Evolutionary conservation across 2,888 invertebrate species (phyloP).

Genomic region (Trissolcus japonicus): DNA sequence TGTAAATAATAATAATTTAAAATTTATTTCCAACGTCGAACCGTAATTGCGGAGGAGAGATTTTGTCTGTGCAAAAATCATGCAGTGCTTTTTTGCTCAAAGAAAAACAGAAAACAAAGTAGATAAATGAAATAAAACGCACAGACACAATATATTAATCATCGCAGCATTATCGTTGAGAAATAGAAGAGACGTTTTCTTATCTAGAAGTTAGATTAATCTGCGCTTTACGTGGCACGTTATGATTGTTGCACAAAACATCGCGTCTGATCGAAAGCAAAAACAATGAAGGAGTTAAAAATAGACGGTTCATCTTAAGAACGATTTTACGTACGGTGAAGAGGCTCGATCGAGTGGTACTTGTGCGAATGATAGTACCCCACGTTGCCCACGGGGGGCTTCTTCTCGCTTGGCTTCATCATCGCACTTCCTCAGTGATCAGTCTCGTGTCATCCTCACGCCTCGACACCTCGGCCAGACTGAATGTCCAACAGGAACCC

Average conservation of each 20-base stretch:
- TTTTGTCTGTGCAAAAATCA: slow-evolving; percentile 1
- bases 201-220: slow-evolving; percentile 23
- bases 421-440: not conserved
- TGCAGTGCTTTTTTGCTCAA: no score
- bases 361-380: slow-evolving; percentile 62
- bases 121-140: not conserved
- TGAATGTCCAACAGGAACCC: slow-evolving; percentile 6
- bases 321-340: slow-evolving; percentile 59
- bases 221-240: slow-evolving; percentile 16
- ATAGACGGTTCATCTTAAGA: slow-evolving; percentile 1
- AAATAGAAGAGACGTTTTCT: slow-evolving; percentile 13
- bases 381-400: slow-evolving; percentile 55
- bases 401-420: slow-evolving; percentile 44
- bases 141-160: not conserved
- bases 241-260: slow-evolving; percentile 12
- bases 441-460: slow-evolving; percentile 17
- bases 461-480: slow-evolving; percentile 18
- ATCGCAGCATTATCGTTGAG: not conserved
- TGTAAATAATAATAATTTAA: slow-evolving; percentile 33
- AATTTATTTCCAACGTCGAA: not conserved
- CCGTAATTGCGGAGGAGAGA: no score
- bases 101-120: not conserved
- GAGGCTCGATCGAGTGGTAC: slow-evolving; percentile 60
- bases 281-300: not conserved
- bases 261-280: not conserved